Base-by-base conservation (phyloP, 2,888 invertebrate genomes). In the Pachycephus smyrnensis region DNA sequence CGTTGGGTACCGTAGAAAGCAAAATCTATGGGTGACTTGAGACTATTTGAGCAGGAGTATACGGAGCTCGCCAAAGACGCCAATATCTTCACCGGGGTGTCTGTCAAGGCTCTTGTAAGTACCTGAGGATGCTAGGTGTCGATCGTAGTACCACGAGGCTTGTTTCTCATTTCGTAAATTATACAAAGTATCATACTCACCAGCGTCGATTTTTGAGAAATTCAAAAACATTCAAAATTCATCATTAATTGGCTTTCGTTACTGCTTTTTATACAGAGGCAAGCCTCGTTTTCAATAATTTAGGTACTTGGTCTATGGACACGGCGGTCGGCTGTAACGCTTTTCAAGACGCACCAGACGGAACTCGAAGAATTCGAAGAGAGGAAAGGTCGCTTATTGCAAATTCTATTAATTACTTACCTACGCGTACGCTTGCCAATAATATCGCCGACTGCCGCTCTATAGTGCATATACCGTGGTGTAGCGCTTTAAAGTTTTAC, bases 51-150 rank as follows among this genome's bases (percentile, higher is more conserved):
- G 88, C 87, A 91, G 89, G 89, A 89, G 84, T 88, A 81, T 81
- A 85, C 84, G 84, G 88, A 86, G 84, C 86, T 85, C 82, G 81
- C 84, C 87, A 89, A 83, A 84, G 86, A 87, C 85, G 88, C 89
- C 79, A 83, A 87, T 87, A 92, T 94, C 84, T 93, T 93, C 91
- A 92, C 92, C 84, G 93, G 94, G 87, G 94, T 94, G 79, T 94
- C 94, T 87, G 94, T 94, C 85, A 93, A 92, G 91, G 92, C 93
- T 86, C 92, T 94, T 93, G 94, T 94, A 94, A 94, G 94, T 92
- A 92, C 86, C 85, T 82, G 80, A 78, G 76, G 76, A 79, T 78
- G 80, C 79, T 6, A 71, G 69, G 73, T 33, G 77, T 69, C 73
- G 76, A 76, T 80, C 76, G 78, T 73, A 77, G 78, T 75, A 69